These are phyloP conservation scores for Drosophila bipectinata DNA, from an alignment of 1,140 invertebrate species.

Conservation along the genomic window DNA sequence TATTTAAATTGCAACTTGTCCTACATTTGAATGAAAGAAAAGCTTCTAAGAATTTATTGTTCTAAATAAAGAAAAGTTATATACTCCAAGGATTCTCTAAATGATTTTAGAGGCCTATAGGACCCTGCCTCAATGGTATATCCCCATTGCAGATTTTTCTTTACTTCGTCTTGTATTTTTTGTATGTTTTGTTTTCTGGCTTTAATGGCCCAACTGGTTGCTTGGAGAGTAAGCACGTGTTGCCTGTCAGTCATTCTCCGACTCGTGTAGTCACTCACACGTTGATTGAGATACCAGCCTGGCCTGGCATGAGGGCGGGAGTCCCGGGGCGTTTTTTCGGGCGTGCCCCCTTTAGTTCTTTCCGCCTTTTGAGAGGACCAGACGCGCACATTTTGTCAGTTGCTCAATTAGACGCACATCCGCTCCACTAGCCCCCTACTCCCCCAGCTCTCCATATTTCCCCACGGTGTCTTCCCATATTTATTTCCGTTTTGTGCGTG, in stretches of 20 bases:
- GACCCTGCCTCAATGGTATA: neutral
- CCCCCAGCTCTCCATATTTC: neutral
- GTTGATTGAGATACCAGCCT: slow-evolving; percentile 50
- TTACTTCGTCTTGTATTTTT: neutral
- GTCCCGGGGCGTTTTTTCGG: slow-evolving; percentile 23
- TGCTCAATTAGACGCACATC: slow-evolving; percentile 80
- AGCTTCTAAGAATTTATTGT: too few relatives aligned
- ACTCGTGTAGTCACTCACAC: slow-evolving; percentile 26
- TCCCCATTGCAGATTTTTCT: neutral
- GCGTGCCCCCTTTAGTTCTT: slow-evolving; percentile 16
- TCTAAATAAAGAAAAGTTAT: too few relatives aligned
- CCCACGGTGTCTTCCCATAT: slow-evolving; percentile 51
- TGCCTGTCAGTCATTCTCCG: slow-evolving; percentile 49
- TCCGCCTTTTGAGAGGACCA: slow-evolving; percentile 23
- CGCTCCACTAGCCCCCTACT: slow-evolving; percentile 21
- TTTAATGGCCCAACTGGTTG: slow-evolving; percentile 49
- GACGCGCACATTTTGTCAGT: slow-evolving; percentile 69
- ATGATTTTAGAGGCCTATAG: neutral
- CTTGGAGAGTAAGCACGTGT: slow-evolving; percentile 40
- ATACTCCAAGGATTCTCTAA: neutral
- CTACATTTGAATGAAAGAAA: too few relatives aligned
- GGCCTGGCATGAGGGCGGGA: neutral
- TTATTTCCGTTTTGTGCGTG: slow-evolving; percentile 77
- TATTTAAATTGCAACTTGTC: neutral
- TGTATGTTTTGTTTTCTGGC: slow-evolving; percentile 8